A percentile compares a stretch with the other conserved stretches of the same genome.
Evolutionary conservation across 2,888 invertebrate species (phyloP).

Genomic region (Dryococelus australis): DNA sequence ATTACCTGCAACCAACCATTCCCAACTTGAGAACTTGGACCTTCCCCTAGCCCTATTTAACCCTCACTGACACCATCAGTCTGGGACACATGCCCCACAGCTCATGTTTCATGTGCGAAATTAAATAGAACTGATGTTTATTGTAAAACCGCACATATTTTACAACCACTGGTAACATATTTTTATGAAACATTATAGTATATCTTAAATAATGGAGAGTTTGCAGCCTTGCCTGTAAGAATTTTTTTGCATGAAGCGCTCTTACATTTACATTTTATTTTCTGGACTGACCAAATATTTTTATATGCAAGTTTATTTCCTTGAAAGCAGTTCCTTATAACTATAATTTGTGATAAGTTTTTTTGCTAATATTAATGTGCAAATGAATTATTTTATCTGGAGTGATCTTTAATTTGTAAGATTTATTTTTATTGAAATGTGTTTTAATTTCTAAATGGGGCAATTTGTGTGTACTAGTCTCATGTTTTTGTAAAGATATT

Average conservation of each 20-base stretch:
- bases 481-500: background rate
- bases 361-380: background rate
- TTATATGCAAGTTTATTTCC: background rate
- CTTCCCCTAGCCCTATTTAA: background rate
- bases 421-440: background rate
- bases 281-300: background rate
- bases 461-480: conserved; percentile 7
- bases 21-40: background rate
- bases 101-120: too few species aligned
- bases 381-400: background rate
- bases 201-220: too few species aligned
- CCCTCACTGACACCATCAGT: background rate
- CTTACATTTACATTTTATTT: background rate
- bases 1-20: background rate
- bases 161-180: too few species aligned
- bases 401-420: background rate
- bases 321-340: background rate
- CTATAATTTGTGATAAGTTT: background rate
- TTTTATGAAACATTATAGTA: too few species aligned
- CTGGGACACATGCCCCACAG: background rate
- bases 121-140: too few species aligned
- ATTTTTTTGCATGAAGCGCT: too few species aligned
- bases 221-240: too few species aligned
- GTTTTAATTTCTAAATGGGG: background rate
- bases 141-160: too few species aligned